A percentile compares a stretch with the other conserved stretches of the same genome.
Evolutionary conservation across 2,113 vertebrate genomes (phyloP).

Genomic region (Tachysurus vachellii): DNA sequence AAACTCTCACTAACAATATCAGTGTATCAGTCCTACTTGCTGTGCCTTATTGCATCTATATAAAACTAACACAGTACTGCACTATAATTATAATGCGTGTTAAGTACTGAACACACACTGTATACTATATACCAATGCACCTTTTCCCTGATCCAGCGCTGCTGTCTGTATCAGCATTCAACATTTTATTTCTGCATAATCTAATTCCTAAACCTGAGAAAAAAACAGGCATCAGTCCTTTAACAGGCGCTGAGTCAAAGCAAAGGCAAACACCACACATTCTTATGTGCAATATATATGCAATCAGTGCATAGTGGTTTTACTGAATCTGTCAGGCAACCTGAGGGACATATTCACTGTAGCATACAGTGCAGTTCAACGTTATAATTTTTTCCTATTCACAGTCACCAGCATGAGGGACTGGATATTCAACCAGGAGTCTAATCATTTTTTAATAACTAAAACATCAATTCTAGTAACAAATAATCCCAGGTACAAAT

Average conservation of each 20-base stretch:
- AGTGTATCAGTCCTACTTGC: conserved; percentile 68
- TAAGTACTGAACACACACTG: conserved; percentile 38
- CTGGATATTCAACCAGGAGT: background rate
- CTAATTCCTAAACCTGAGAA: background rate
- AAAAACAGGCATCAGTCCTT: background rate
- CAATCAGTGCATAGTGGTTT: background rate
- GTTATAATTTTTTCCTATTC: background rate
- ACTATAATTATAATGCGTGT: conserved; percentile 54
- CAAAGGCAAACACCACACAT: background rate
- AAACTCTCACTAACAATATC: conserved; percentile 40
- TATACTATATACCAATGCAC: conserved; percentile 31
- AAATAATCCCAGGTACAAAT: background rate
- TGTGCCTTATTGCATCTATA: conserved; percentile 78
- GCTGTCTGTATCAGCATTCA: background rate
- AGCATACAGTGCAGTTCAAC: conserved; percentile 3
- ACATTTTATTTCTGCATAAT: background rate
- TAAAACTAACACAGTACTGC: conserved; percentile 62
- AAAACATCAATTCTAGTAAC: conserved; percentile 4
- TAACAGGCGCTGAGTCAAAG: background rate
- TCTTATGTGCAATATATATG: conserved; percentile 3
- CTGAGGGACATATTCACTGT: conserved; percentile 4
- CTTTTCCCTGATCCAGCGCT: background rate
- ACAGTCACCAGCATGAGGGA: conserved; percentile 8
- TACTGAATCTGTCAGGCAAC: conserved; percentile 10
- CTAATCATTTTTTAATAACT: conserved; percentile 10